Percentiles rank a stretch among this genome's conserved stretches.
Evolutionary conservation across 1,140 invertebrate genomes (phyloP).

Genomic region (Drosophila setifemur): DNA sequence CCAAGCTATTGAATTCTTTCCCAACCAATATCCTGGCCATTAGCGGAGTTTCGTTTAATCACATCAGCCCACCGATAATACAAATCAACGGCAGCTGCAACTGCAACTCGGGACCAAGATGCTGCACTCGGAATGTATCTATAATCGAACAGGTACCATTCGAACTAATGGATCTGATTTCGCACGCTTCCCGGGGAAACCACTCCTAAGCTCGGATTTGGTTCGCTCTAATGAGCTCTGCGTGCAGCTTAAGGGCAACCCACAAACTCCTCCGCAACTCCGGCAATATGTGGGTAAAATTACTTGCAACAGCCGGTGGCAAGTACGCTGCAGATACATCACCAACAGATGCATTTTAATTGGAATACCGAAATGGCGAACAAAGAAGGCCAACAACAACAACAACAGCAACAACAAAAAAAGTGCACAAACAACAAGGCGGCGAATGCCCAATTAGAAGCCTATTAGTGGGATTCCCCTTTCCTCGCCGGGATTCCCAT

Average conservation of each 20-base stretch:
- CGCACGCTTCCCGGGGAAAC: neutral
- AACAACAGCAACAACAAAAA: neutral
- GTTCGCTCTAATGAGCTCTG: constrained; percentile 46
- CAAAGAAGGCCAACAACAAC: constrained; percentile 14
- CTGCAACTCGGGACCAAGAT: neutral
- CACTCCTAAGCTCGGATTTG: constrained; percentile 40
- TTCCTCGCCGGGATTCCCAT: no score
- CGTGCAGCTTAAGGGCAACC: constrained; percentile 41
- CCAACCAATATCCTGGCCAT: neutral
- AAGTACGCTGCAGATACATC: constrained; percentile 19
- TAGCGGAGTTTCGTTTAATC: constrained; percentile 16
- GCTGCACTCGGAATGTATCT: constrained; percentile 2
- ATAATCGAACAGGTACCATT: constrained; percentile 38
- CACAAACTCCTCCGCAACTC: constrained; percentile 18
- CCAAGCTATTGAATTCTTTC: no score
- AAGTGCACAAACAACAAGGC: constrained; percentile 15
- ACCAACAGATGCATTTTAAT: constrained; percentile 69
- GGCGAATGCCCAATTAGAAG: constrained; percentile 61
- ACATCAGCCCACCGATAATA: constrained; percentile 10
- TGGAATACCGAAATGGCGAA: constrained; percentile 53
- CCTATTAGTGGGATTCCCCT: constrained; percentile 49
- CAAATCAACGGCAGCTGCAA: constrained; percentile 15
- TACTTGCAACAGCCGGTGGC: constrained; percentile 55
- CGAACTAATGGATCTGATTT: constrained; percentile 43
- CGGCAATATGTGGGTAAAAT: constrained; percentile 62